A percentile compares a stretch with the other conserved stretches of the same genome.
These are phyloP conservation scores for Paramuricea clavata DNA, from an alignment of 92 coral and sea anemone genomes.

Conservation along the genomic window DNA sequence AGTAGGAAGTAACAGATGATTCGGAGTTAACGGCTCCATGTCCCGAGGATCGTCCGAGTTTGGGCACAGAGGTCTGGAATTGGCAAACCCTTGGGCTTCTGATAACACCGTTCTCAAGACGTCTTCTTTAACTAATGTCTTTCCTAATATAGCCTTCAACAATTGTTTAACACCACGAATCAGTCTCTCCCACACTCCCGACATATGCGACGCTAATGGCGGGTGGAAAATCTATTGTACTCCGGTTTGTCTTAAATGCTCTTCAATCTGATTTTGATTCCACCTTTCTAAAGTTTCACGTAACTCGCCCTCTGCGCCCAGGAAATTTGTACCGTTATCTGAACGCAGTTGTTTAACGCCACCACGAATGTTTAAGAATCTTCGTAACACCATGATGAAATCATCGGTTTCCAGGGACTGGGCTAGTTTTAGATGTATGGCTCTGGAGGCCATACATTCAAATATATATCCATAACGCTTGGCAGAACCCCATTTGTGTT, in stretches of 20 bases:
- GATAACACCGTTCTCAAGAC: too few relatives aligned
- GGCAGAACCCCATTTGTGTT: neutral
- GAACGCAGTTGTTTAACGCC: neutral
- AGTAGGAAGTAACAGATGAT: too few relatives aligned
- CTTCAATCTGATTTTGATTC: neutral
- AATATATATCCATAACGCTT: neutral
- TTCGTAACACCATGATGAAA: neutral
- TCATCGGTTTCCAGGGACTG: neutral
- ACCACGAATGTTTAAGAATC: neutral
- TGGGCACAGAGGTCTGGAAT: too few relatives aligned
- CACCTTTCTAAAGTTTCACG: neutral
- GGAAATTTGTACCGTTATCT: neutral
- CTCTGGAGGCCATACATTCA: neutral
- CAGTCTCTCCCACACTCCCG: constrained; percentile 79
- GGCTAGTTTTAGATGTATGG: neutral
- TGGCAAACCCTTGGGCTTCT: too few relatives aligned
- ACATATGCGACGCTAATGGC: constrained; percentile 69
- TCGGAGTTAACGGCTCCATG: too few relatives aligned
- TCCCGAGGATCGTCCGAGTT: too few relatives aligned
- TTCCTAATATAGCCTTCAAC: too few relatives aligned
- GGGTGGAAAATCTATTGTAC: neutral
- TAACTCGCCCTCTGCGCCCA: neutral
- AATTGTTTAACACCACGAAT: constrained; percentile 38
- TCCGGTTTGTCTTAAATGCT: neutral
- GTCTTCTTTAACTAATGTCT: too few relatives aligned